A percentile compares a stretch with the other conserved stretches of the same genome.
phyloP scores from a whole-genome alignment of 2,797 vertebrate species.

The Danio choprae region DNA sequence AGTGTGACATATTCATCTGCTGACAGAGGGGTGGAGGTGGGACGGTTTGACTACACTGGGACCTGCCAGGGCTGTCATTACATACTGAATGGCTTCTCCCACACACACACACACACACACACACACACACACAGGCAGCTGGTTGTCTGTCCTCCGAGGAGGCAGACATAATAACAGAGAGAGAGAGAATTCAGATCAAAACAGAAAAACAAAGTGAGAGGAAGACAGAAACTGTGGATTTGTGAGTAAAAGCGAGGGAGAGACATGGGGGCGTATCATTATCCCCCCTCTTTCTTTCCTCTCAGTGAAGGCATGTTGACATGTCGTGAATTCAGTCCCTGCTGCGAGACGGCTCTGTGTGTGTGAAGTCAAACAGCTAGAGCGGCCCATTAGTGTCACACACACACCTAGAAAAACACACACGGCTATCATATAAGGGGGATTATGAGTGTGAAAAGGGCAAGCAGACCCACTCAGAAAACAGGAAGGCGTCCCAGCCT shows the following conservation, averaged over 20 bases:
- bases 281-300: constrained; percentile 65
- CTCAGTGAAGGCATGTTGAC: constrained; percentile 70
- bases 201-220: constrained; percentile 45
- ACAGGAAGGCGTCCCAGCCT: constrained; percentile 53
- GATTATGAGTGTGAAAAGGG: constrained; percentile 57
- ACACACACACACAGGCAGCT: constrained; percentile 44
- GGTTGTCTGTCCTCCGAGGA: constrained; percentile 39
- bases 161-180: constrained; percentile 48
- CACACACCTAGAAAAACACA: constrained; percentile 58
- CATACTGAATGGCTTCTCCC: constrained; percentile 44
- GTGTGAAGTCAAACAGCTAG: constrained; percentile 72
- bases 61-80: constrained; percentile 68
- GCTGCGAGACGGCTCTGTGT: constrained; percentile 72
- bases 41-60: constrained; percentile 63
- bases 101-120: constrained; percentile 38
- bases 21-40: constrained; percentile 53
- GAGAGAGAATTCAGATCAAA: constrained; percentile 49
- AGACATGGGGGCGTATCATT: constrained; percentile 24
- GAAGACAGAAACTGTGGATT: constrained; percentile 33
- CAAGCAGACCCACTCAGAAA: constrained; percentile 49
- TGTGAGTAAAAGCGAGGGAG: constrained; percentile 9
- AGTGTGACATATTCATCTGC: constrained; percentile 49
- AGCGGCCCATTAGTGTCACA: constrained; percentile 78
- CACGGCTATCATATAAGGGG: constrained; percentile 50
- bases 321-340: constrained; percentile 75